These are phyloP conservation scores for Otis tarda DNA, from an alignment of 2,113 vertebrate genomes.

Conservation along the genomic window DNA sequence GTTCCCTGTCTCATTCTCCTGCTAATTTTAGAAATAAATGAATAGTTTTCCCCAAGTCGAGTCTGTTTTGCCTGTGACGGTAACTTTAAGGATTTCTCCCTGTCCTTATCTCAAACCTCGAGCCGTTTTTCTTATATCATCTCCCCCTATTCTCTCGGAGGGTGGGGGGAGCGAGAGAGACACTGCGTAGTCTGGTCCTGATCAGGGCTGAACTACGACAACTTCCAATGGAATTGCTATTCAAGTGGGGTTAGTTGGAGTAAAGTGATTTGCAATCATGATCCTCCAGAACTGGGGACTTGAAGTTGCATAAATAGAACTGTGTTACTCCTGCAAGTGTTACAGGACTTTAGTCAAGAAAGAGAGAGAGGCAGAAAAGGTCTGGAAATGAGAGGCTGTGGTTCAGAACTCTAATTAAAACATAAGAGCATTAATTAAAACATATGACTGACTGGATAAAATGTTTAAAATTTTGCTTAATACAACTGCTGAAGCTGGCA, in stretches of 20 bases:
- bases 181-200: no score
- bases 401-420: not conserved
- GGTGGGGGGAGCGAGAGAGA: no score
- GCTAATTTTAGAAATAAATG: no score
- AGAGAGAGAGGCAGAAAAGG: not conserved
- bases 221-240: conserved; percentile 25
- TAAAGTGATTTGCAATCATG: conserved; percentile 34
- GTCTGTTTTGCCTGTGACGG: no score
- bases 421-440: not conserved
- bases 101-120: no score
- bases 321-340: not conserved
- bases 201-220: no score
- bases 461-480: not conserved
- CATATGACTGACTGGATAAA: not conserved
- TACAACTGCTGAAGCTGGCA: not conserved
- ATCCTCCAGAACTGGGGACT: not conserved
- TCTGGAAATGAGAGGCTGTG: not conserved
- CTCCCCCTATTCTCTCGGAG: no score
- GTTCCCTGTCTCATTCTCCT: no score
- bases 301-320: not conserved
- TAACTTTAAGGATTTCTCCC: no score
- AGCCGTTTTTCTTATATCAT: no score
- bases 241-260: conserved; percentile 9
- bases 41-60: no score
- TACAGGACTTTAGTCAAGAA: not conserved